Percentiles rank a stretch among this genome's conserved stretches.
Conservation (phyloP, 2,797 vertebrate genomes). For the Synanceia verrucosa region DNA sequence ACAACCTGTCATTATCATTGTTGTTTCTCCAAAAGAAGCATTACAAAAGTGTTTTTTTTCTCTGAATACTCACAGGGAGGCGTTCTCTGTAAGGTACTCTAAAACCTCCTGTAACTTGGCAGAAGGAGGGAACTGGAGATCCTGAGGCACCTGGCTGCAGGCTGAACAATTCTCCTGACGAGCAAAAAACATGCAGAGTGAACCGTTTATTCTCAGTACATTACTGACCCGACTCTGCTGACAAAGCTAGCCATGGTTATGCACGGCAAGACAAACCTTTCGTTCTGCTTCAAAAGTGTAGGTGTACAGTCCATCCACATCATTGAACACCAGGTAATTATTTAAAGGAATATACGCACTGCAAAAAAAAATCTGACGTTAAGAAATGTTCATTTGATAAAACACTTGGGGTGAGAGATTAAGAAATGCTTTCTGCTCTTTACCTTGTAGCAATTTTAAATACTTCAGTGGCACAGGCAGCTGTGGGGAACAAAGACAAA, state of each 20-base stretch:
- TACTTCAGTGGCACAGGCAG: conserved; percentile 94
- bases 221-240: neutral
- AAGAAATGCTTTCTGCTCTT: conserved; percentile 29
- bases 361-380: conserved; percentile 55
- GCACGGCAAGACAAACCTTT: conserved; percentile 84
- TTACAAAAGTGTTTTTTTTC: neutral
- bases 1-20: neutral
- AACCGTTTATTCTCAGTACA: neutral
- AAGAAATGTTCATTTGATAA: neutral
- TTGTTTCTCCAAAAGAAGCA: neutral
- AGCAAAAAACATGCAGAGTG: neutral
- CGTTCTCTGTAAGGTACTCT: conserved; percentile 93
- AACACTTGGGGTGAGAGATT: neutral
- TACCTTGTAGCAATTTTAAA: conserved; percentile 99
- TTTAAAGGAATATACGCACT: conserved; percentile 96
- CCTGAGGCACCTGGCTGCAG: conserved; percentile 95
- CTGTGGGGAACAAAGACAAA: conserved; percentile 74
- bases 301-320: conserved; percentile 95
- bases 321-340: conserved; percentile 98
- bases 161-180: conserved; percentile 93
- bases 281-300: conserved; percentile 97
- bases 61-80: conserved; percentile 90
- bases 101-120: conserved; percentile 96
- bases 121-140: conserved; percentile 93
- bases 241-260: neutral